A percentile compares a stretch with the other conserved stretches of the same genome.
Evolutionary conservation across 2,113 vertebrate species (phyloP).

Genomic region (Sceloporus tristichus): DNA sequence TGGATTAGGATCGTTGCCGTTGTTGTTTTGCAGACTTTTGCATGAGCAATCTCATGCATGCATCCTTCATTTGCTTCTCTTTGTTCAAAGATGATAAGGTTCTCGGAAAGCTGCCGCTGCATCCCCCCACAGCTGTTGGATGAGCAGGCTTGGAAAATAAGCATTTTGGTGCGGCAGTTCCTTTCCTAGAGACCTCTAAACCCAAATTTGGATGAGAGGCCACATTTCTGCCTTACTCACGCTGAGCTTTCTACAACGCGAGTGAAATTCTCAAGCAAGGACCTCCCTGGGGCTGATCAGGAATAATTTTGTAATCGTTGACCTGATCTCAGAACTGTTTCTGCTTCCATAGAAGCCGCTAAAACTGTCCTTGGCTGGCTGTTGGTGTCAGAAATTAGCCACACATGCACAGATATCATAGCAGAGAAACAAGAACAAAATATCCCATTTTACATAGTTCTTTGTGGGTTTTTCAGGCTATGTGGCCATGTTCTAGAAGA

Average conservation of each 20-base stretch:
- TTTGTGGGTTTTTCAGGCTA: no score
- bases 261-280: not conserved
- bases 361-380: slow-evolving; percentile 20
- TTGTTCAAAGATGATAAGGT: slow-evolving; percentile 76
- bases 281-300: not conserved
- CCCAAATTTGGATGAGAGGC: slow-evolving; percentile 2
- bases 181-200: slow-evolving; percentile 49
- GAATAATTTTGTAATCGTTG: not conserved
- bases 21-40: slow-evolving; percentile 65
- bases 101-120: slow-evolving; percentile 70
- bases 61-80: slow-evolving; percentile 69
- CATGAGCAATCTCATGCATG: slow-evolving; percentile 61
- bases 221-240: slow-evolving; percentile 13
- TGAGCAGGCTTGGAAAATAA: slow-evolving; percentile 47
- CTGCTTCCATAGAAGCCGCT: slow-evolving; percentile 19
- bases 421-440: slow-evolving; percentile 6
- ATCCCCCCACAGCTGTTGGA: slow-evolving; percentile 51
- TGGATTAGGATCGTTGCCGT: slow-evolving; percentile 34
- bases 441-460: not conserved
- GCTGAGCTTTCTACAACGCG: not conserved
- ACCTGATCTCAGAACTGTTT: not conserved
- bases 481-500: no score
- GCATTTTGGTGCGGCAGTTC: slow-evolving; percentile 49
- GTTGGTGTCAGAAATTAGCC: not conserved
- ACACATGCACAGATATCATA: not conserved